Base-by-base conservation (phyloP, 2,797 vertebrate species). In the Pangasius mekongensis region DNA sequence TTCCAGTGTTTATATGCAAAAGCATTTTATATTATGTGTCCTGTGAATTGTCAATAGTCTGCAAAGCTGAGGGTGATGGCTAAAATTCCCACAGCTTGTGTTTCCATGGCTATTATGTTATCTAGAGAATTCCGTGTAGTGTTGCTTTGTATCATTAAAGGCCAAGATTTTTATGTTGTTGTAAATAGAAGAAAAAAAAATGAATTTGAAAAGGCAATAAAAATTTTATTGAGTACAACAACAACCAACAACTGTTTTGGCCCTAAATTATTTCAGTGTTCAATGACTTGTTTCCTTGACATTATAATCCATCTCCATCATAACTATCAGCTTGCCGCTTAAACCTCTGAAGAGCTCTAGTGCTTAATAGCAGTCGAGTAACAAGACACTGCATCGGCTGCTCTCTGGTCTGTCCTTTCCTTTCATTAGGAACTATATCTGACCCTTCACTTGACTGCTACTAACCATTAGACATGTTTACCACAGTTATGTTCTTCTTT, bases 1-100 rank as follows among this genome's bases (percentile, higher is more conserved):
- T 95, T 97, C 96, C 97, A 97, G 96, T 98, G 97, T 98, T 97
- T 97, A 97, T 97, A 97, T 97, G 96, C 96, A 97, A 96, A 94
- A 97, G 96, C 97, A 97, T 98, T 98, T 98, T 98, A 95, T 97
- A 93, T 93, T 89, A 91, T 95, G 95, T 97, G 96, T 97, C 95
- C 96, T 97, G 96, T 97, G 96, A 96, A 94, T 96, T 96, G 97
- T 97, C 95, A 96, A 95, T 97, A 97, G 97, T 95, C 94, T 96
- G 96, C 39, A 88, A 93, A 94, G 94, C 92, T 82, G 96, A 96
- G 94, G 95, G 94, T 89, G 94, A 94, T 95, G 94, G 95, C 95
- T 93, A 95, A 92, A 83, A 86, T 84, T 90, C 87, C 90, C 87
- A 78, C 89, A 85, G 90, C 89, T 87, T 88, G 76, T 90, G 76